These are phyloP conservation scores for Momotus momota DNA, from an alignment of 2,797 vertebrate genomes.

Conservation along the genomic window DNA sequence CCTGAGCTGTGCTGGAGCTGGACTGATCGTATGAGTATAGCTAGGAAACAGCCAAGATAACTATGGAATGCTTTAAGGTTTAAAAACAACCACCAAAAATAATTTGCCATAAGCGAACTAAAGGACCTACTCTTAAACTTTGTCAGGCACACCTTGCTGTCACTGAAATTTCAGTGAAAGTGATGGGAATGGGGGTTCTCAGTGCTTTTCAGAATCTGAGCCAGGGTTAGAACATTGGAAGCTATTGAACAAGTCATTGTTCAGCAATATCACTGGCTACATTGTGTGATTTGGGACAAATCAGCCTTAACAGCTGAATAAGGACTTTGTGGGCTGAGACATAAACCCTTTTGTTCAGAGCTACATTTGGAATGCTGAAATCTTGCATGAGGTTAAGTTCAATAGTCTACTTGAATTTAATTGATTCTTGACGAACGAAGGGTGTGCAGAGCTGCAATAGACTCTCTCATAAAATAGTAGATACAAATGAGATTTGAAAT, in stretches of 20 bases:
- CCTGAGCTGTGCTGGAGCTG: not conserved
- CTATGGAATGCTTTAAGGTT: not conserved
- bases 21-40: not conserved
- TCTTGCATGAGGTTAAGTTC: conserved; percentile 74
- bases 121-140: not conserved
- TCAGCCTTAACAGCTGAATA: conserved; percentile 80
- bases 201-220: conserved; percentile 1
- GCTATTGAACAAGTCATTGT: conserved; percentile 76
- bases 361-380: conserved; percentile 75
- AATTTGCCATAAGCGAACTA: not conserved
- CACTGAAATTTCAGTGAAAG: not conserved
- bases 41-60: not conserved
- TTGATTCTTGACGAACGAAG: conserved; percentile 65
- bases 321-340: conserved; percentile 74
- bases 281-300: conserved; percentile 80
- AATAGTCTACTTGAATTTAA: conserved; percentile 69
- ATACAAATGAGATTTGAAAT: conserved; percentile 48
- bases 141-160: conserved; percentile 2
- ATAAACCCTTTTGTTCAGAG: conserved; percentile 77
- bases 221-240: conserved; percentile 72
- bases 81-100: not conserved
- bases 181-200: conserved; percentile 2
- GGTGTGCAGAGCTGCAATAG: conserved; percentile 43
- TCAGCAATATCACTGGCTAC: conserved; percentile 75
- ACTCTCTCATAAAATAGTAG: conserved; percentile 21